Evolutionary conservation across 2,797 vertebrate genomes (phyloP), one percentile per base, ranked within the genome.

Genomic region (Gastrophryne carolinensis): DNA sequence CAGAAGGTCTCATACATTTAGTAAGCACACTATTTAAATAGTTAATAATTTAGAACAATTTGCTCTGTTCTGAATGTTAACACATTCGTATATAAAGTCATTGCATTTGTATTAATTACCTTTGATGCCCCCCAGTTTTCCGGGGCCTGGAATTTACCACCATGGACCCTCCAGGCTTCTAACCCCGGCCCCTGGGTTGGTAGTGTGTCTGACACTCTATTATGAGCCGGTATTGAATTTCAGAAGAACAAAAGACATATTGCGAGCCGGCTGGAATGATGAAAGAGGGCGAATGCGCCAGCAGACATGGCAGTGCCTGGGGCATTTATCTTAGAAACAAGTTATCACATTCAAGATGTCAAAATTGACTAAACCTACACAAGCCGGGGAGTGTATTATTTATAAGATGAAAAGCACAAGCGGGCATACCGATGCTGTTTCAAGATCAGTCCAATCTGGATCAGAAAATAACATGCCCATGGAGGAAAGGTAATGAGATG

Each of bases 261-360:
- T 49, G 41, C 75, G 60, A 65, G 67, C 62, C 60, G 58, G 64
- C 64, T 52, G 47, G n/a, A 34, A 72, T 66, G 75, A 78, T 78
- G 61, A 78, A 78, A 78, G 68, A 19, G 35, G 30, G 64, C 17
- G 17, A 66, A 72, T 49, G 21, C 49, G 34, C 41, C 67, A 56
- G 56, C 50, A 78, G 52, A 58, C 75, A 72, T 35, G 56, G 68
- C 47, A 66, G 9, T 23, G 75, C 75, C 75, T 66, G 30, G 61
- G 75, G 75, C 67, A 65, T 70, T 78, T 78, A 72, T 65, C 75
- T 72, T 39, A 72, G 68, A 72, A 78, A 69, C 68, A 78, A 78
- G 68, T 78, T 78, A 78, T 72, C 75, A 72, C 61, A 78, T 58
- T 78, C 75, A 78, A 64, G 61, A 78, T 78, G 75, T 72, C 67